phyloP scores from a whole-genome alignment of 2,113 vertebrate species.

The Odocoileus virginianus region DNA sequence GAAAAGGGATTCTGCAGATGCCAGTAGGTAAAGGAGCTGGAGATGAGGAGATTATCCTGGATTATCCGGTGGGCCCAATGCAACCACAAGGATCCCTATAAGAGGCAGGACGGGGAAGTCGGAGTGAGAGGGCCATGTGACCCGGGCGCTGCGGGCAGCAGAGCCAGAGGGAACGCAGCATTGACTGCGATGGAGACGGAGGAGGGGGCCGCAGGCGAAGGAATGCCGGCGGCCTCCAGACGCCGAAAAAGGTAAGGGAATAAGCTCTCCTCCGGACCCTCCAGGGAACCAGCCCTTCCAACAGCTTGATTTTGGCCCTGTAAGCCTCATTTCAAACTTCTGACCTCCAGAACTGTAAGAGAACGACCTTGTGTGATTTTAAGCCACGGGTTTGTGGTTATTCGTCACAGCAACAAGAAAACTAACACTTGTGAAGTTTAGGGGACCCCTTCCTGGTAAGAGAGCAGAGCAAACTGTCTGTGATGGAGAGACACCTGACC shows the following conservation, averaged over 20 bases:
- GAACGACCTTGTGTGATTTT: neutral
- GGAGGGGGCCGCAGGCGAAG: rapidly evolving
- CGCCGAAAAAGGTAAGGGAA: neutral
- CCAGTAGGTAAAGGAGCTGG: neutral
- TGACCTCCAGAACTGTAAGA: neutral
- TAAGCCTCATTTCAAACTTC: neutral
- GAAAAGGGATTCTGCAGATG: neutral
- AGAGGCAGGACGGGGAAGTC: neutral
- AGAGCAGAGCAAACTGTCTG: neutral
- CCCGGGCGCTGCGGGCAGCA: rapidly evolving
- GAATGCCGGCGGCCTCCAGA: rapidly evolving
- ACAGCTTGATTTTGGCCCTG: neutral
- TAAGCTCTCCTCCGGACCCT: neutral
- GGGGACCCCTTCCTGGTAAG: neutral
- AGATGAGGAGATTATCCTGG: neutral
- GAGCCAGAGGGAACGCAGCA: rapidly evolving
- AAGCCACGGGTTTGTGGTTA: rapidly evolving
- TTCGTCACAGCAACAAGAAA: neutral
- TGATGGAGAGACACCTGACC: neutral
- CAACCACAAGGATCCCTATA: neutral
- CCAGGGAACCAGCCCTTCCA: neutral
- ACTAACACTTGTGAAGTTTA: neutral
- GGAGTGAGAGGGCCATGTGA: neutral
- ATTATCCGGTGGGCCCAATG: neutral
- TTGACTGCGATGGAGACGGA: rapidly evolving